A percentile compares a stretch with the other conserved stretches of the same genome.
phyloP scores from a whole-genome alignment of 2,797 vertebrate species.

The Acipenser transmontanus region DNA sequence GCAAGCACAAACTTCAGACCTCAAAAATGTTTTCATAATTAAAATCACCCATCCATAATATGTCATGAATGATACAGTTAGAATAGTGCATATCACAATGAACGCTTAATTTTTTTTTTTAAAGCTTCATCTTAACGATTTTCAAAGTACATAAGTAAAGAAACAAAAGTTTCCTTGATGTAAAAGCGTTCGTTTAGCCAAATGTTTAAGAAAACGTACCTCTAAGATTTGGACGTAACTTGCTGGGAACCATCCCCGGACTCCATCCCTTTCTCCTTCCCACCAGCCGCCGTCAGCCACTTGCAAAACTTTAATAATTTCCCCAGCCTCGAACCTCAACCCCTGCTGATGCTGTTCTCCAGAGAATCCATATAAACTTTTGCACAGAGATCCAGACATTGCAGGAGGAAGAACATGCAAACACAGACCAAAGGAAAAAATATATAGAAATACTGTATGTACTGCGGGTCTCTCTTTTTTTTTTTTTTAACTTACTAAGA shows the following conservation, averaged over 20 bases:
- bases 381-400: slow-evolving; percentile 74
- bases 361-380: slow-evolving; percentile 83
- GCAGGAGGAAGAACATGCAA: slow-evolving; percentile 21
- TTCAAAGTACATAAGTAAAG: not conserved
- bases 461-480: not conserved
- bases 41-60: too few species aligned
- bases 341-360: slow-evolving; percentile 86
- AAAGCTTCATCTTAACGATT: not conserved
- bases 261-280: slow-evolving; percentile 90
- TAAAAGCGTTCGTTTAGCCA: not conserved
- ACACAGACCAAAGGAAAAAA: not conserved
- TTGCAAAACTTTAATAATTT: slow-evolving; percentile 78
- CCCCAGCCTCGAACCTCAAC: slow-evolving; percentile 80
- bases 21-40: too few species aligned
- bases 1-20: too few species aligned
- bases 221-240: slow-evolving; percentile 90
- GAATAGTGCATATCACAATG: too few species aligned
- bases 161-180: not conserved
- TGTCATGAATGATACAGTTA: too few species aligned
- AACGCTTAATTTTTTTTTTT: too few species aligned
- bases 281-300: slow-evolving; percentile 88
- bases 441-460: not conserved
- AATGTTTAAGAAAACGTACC: slow-evolving; percentile 53
- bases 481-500: not conserved
- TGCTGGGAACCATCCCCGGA: slow-evolving; percentile 87